Evolutionary conservation across 2,888 invertebrate species (phyloP).

Genomic region (Oxyteleia sp.): DNA sequence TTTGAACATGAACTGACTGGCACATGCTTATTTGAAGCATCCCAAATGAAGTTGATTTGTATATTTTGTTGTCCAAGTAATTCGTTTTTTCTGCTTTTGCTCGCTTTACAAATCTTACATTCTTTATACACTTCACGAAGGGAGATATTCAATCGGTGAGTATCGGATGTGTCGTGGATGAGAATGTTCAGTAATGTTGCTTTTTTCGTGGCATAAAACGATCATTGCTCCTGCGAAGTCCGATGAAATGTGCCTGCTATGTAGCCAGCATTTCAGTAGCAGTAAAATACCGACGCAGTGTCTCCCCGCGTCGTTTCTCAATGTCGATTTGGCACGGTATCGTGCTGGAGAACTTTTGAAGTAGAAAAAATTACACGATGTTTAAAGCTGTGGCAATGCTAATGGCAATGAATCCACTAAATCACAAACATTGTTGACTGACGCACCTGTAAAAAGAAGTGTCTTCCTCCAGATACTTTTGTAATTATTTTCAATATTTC

Average conservation of each 20-base stretch:
- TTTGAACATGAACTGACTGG: background rate
- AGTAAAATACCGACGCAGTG: constrained; percentile 53
- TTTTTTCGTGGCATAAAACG: constrained; percentile 41
- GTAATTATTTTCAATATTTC: background rate
- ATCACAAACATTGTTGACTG: constrained; percentile 79
- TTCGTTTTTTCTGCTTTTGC: constrained; percentile 21
- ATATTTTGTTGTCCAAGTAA: constrained; percentile 23
- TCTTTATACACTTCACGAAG: constrained; percentile 19
- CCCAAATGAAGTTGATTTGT: constrained; percentile 27
- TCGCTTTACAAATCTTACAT: constrained; percentile 23
- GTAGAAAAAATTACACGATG: constrained; percentile 84
- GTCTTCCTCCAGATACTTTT: constrained; percentile 13
- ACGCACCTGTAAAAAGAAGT: constrained; percentile 40
- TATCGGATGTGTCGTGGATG: constrained; percentile 25
- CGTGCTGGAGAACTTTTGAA: constrained; percentile 75
- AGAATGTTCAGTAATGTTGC: constrained; percentile 37
- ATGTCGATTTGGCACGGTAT: constrained; percentile 80
- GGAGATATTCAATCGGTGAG: constrained; percentile 20
- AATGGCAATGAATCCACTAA: constrained; percentile 80
- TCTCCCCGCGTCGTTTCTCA: constrained; percentile 79
- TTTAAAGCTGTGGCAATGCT: constrained; percentile 79
- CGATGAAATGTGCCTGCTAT: constrained; percentile 46
- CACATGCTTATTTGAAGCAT: constrained; percentile 22
- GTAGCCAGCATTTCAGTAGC: constrained; percentile 52
- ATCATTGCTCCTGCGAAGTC: constrained; percentile 38